Percentiles rank a stretch among this genome's conserved stretches.
Evolutionary conservation across 2,888 invertebrate species (phyloP).

Genomic region (Hymenopus coronatus): DNA sequence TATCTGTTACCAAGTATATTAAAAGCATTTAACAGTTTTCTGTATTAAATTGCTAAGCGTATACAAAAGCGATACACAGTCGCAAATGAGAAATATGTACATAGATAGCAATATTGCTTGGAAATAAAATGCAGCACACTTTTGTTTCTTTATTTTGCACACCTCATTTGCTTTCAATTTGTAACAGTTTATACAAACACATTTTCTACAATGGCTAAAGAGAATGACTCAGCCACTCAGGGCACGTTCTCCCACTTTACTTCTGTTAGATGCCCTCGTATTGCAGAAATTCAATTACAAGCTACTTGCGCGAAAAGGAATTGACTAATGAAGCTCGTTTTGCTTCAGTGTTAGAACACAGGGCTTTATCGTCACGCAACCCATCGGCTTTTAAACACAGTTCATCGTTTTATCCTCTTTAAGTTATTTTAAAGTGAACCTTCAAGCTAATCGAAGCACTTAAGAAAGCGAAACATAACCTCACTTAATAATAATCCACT

Average conservation of each 20-base stretch:
- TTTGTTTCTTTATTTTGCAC: neutral
- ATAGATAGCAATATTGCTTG: too few species aligned
- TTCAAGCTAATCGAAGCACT: neutral
- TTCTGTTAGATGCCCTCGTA: neutral
- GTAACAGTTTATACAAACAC: neutral
- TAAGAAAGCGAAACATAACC: neutral
- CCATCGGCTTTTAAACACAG: neutral
- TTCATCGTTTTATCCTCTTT: neutral
- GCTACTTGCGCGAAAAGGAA: neutral
- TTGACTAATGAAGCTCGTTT: neutral
- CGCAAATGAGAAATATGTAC: too few species aligned
- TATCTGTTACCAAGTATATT: too few species aligned
- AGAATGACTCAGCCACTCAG: too few species aligned
- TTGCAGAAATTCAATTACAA: neutral
- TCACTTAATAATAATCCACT: neutral
- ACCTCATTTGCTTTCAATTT: neutral
- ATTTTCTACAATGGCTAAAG: neutral
- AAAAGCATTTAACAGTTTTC: too few species aligned
- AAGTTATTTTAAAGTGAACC: neutral
- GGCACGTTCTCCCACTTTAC: neutral
- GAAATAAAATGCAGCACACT: neutral
- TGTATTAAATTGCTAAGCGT: too few species aligned
- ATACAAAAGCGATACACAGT: too few species aligned
- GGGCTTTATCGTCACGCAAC: neutral
- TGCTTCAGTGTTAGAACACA: neutral